These are phyloP conservation scores for Pitangus sulphuratus DNA, from an alignment of 2,797 vertebrate genomes.

Conservation along the genomic window DNA sequence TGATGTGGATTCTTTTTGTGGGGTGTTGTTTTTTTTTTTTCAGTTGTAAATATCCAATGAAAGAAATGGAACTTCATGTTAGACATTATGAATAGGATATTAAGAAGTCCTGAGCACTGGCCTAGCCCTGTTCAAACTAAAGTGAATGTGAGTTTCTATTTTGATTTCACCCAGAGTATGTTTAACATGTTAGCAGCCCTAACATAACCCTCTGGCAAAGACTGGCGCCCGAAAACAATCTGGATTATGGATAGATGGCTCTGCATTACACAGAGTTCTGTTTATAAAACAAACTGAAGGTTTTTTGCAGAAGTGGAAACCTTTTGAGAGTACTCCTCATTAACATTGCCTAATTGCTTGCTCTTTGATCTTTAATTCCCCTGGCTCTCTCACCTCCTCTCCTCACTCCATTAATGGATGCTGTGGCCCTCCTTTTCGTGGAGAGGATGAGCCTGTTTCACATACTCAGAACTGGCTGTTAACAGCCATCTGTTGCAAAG, in stretches of 20 bases:
- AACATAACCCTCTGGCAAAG: background rate
- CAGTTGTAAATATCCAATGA: background rate
- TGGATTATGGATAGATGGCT: background rate
- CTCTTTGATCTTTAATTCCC: conserved; percentile 39
- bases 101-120: background rate
- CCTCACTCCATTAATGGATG: background rate
- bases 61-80: background rate
- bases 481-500: conserved; percentile 11
- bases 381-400: background rate
- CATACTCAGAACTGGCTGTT: background rate
- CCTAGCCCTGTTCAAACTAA: background rate
- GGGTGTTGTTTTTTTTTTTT: background rate
- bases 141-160: background rate
- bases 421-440: background rate
- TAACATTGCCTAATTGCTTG: conserved; percentile 18
- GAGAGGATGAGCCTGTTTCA: conserved; percentile 8
- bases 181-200: background rate
- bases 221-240: background rate
- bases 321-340: conserved; percentile 2
- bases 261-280: background rate
- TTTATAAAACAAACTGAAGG: background rate
- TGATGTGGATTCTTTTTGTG: background rate
- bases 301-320: background rate
- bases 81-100: background rate
- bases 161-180: background rate